Evolutionary conservation across 2,888 invertebrate genomes (phyloP).

Genomic region (Diarsia mendica): DNA sequence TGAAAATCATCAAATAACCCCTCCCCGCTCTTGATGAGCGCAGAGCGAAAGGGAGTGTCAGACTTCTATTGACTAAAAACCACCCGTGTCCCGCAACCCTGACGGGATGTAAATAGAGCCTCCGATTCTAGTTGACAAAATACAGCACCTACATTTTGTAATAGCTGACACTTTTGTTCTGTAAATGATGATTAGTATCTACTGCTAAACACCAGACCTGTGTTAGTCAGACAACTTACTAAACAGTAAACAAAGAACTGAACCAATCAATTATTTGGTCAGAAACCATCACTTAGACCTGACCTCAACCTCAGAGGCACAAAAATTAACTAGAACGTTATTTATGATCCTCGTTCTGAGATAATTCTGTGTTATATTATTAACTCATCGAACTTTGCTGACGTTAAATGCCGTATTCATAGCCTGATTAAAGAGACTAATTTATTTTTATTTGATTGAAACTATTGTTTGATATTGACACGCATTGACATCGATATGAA

Average conservation of each 20-base stretch:
- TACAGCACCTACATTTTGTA: neutral
- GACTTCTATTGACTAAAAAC: no score
- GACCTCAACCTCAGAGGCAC: conserved; percentile 81
- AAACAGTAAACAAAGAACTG: conserved; percentile 79
- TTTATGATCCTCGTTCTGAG: conserved; percentile 79
- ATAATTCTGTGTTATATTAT: conserved; percentile 82
- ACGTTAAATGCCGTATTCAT: conserved; percentile 75
- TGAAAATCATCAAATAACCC: no score
- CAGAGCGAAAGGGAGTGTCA: no score
- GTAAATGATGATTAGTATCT: neutral
- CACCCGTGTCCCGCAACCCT: no score
- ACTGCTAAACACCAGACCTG: neutral
- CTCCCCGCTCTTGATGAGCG: no score
- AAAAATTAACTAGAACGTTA: conserved; percentile 83
- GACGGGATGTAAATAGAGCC: no score
- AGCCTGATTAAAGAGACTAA: conserved; percentile 42
- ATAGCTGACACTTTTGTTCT: neutral
- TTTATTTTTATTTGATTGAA: neutral
- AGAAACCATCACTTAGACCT: conserved; percentile 80
- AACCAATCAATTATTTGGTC: conserved; percentile 81
- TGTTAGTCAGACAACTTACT: conserved; percentile 19
- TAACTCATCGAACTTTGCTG: conserved; percentile 79
- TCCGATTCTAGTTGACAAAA: no score
- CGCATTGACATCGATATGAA: no score
- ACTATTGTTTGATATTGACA: neutral